Evolutionary conservation across 2,113 vertebrate genomes (phyloP), one percentile per base, ranked within the genome.

Genomic region (Callaeas wilsoni): DNA sequence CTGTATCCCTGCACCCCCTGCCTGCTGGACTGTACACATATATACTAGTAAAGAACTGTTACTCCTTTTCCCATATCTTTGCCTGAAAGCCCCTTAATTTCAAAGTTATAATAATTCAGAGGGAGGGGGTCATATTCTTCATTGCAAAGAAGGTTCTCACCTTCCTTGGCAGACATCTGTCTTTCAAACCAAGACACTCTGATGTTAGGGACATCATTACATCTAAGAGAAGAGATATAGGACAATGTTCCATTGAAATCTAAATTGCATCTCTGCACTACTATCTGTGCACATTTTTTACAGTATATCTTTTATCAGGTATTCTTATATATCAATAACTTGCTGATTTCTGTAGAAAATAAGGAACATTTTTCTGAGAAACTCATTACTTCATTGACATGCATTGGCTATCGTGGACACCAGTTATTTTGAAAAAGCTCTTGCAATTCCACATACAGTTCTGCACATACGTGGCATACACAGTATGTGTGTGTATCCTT

Each of bases 21-120:
- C 16, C 35, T 33, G 16, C 9, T 1, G 4, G 19, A 30, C 5
- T 41, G 4, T 13, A n/a, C 6, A 3, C 5, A 4, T 6, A 22
- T 18, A 42, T 11, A 10, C 12, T 16, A n/a, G 11, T n/a, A 42
- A 52, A 30, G 32, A 53, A 17, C 2, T 22, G 30, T 78, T 41
- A 41, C 16, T 63, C 7, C 6, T 23, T 44, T 53, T 14, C 37
- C 25, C 14, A 4, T 29, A 29, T 29, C 39, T 52, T 78, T 42
- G 30, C 47, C 30, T 53, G 32, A 42, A n/a, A 64, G 19, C 12
- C 16, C 19, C 25, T 64, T 23, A 53, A 52, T 42, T 53, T 42
- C 37, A 18, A 44, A 35, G 32, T 44, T 64, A 23, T 7, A 53
- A 35, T 30, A 65, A 30, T 9, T 46, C 1, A 2, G 15, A 18